A percentile compares a stretch with the other conserved stretches of the same genome.
Conservation (phyloP, 2,113 vertebrate species). For the Dinomys branickii region DNA sequence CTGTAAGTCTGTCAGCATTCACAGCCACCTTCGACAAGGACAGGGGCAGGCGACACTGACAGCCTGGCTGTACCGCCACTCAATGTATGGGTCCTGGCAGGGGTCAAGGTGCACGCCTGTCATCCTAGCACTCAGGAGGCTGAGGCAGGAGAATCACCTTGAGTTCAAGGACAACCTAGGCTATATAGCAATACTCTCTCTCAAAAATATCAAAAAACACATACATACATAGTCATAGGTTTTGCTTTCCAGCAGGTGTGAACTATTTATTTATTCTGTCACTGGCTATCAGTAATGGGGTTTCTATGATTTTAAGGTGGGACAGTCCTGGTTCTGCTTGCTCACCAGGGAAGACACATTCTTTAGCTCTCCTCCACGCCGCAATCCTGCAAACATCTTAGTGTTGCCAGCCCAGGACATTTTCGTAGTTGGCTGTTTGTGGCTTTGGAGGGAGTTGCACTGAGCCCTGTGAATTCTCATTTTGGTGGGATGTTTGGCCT, state of each 20-base stretch:
- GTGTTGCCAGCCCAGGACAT: neutral
- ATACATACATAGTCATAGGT: neutral
- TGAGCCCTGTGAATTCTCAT: slow-evolving; percentile 21
- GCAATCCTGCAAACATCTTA: neutral
- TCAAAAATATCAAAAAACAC: neutral
- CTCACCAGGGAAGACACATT: neutral
- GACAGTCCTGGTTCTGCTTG: neutral
- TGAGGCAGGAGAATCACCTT: neutral
- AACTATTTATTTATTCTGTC: neutral
- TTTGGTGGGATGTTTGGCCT: neutral
- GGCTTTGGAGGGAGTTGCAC: neutral
- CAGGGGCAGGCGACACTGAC: neutral
- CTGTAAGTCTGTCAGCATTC: slow-evolving; percentile 2
- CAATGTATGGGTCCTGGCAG: neutral
- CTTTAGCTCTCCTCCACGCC: neutral
- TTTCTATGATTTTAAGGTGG: slow-evolving; percentile 30
- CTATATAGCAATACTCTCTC: neutral
- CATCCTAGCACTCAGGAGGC: neutral
- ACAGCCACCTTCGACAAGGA: neutral
- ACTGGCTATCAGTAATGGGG: neutral
- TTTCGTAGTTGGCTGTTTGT: neutral
- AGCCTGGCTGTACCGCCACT: neutral
- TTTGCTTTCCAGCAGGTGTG: neutral
- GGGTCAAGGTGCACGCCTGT: neutral
- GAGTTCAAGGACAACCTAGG: neutral